Base-by-base conservation (phyloP, 2,888 invertebrate species). In the Agonum fuliginosum region DNA sequence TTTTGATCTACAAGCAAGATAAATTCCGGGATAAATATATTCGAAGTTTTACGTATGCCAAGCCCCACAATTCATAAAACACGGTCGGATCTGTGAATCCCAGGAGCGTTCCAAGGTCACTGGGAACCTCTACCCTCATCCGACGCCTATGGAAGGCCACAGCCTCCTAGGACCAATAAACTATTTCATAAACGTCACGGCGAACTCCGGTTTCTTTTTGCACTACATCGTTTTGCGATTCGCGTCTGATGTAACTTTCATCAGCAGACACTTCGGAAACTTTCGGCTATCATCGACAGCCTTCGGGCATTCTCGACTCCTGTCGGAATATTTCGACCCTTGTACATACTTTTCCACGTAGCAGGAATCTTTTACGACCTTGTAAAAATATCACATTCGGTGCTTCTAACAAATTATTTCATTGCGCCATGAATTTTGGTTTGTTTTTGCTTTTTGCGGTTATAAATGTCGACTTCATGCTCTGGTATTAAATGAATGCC, bases 161-260 rank as follows among this genome's bases (percentile, higher is more conserved):
- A 12, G 37, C 67, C 75, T 51, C 75, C 20, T 22, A 67, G 75
- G 75, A 75, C 75, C 75, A 67, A 75, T 75, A 75, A 75, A 75
- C 75, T 75, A 75, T 75, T 75, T 75, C 75, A 75, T 75, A 75
- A 75, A 75, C 46, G 75, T 75, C 75, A 75, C 48, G 22, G 14
- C 48, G 19, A 48, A 67, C 51, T 67, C 51, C 34, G 37, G 67
- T 34, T 74, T 75, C 75, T 67, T 75, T 67, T 75, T 65, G 67
- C 75, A 67, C 48, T 75, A 75, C 75, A 75, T 67, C 75, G 67
- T 75, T 75, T 75, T 67, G 75, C 67, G 75, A 75, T 75, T 67
- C 51, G 67, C 67, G 20, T 19, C 48, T 75, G 75, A 75, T 34
- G 75, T 67, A 51, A 75, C 65, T 75, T 51, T 67, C 48, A 62